phyloP scores from a whole-genome alignment of 2,888 invertebrate species.

The Laspeyria flexula region DNA sequence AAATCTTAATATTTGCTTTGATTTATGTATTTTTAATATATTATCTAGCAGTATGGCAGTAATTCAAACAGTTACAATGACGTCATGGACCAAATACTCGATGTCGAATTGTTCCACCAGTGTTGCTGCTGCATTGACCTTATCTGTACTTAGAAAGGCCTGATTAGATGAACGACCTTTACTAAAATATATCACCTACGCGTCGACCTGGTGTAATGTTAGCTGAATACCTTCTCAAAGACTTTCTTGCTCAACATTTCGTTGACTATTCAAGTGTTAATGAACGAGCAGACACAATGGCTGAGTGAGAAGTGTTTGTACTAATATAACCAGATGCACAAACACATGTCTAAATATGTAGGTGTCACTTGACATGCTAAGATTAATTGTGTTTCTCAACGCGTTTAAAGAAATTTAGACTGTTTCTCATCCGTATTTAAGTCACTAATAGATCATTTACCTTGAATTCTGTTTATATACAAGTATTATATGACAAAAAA shows the following conservation, averaged over 20 bases:
- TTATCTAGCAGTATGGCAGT: not conserved
- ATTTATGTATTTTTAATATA: not conserved
- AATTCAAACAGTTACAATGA: conserved; percentile 25
- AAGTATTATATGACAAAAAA: not conserved
- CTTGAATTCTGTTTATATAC: not conserved
- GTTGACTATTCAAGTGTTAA: conserved; percentile 54
- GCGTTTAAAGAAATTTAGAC: not conserved
- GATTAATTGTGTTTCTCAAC: no score
- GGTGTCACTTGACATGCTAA: conserved; percentile 17
- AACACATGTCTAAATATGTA: conserved; percentile 40
- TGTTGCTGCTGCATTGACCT: conserved; percentile 55
- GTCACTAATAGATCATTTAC: not conserved
- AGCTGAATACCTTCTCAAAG: conserved; percentile 39
- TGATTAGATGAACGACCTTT: conserved; percentile 59
- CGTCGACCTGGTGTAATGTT: conserved; percentile 44
- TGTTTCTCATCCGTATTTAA: not conserved
- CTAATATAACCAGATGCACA: conserved; percentile 37
- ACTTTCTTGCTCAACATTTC: conserved; percentile 33
- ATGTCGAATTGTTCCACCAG: conserved; percentile 39
- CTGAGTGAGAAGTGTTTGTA: conserved; percentile 48
- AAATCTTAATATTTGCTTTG: no score
- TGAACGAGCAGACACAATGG: conserved; percentile 48
- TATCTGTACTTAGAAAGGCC: conserved; percentile 65
- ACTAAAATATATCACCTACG: conserved; percentile 65
- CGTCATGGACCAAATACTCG: conserved; percentile 52